phyloP scores from a whole-genome alignment of 2,113 vertebrate species.

The Trematocara macrostoma region DNA sequence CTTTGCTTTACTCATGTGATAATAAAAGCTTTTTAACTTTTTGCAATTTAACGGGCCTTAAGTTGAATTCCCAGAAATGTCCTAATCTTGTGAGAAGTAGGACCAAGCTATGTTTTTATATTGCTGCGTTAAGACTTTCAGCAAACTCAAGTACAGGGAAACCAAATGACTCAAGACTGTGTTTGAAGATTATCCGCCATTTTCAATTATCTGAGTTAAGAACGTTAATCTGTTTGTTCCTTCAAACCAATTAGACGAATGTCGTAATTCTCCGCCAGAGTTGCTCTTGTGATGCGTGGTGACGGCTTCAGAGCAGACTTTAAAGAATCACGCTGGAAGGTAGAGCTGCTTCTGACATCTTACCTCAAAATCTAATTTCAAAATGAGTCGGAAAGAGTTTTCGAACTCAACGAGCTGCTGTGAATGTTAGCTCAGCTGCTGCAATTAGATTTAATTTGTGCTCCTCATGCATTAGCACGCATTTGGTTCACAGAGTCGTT shows the following conservation, averaged over 20 bases:
- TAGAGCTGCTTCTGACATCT: neutral
- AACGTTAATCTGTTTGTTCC: neutral
- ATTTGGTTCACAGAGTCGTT: neutral
- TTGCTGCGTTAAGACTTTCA: neutral
- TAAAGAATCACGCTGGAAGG: neutral
- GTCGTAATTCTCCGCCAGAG: neutral
- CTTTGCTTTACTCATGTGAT: neutral
- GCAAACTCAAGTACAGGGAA: neutral
- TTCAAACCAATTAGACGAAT: neutral
- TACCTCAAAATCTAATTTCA: neutral
- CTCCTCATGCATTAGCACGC: neutral
- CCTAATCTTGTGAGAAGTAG: neutral
- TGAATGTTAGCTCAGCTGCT: neutral
- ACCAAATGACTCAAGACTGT: neutral
- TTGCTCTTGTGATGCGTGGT: neutral
- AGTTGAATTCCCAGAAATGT: neutral
- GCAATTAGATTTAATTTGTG: neutral
- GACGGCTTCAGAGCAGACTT: neutral
- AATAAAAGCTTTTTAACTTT: neutral
- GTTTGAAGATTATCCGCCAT: neutral
- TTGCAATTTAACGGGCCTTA: neutral
- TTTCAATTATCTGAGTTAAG: neutral
- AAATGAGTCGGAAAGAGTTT: neutral
- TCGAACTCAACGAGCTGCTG: neutral
- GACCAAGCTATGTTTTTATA: neutral